Conservation (phyloP, 2,888 invertebrate genomes). For the Ennomos quercinarius region DNA sequence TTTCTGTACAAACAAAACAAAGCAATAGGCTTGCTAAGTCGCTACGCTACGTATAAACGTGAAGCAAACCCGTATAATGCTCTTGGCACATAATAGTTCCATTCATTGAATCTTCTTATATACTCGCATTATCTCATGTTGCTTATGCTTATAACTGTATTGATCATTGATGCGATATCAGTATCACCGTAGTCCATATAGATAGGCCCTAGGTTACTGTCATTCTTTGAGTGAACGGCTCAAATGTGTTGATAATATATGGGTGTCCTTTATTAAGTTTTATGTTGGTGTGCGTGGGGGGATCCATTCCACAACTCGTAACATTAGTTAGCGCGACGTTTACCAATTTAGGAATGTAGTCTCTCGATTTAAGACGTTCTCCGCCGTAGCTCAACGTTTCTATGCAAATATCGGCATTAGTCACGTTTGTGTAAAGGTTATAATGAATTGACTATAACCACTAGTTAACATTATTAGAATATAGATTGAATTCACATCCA, state of each 20-base stretch:
- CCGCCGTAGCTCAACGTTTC: constrained; percentile 33
- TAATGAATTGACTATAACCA: constrained; percentile 6
- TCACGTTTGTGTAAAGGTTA: constrained; percentile 34
- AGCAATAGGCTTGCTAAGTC: constrained; percentile 17
- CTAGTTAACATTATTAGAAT: constrained; percentile 11
- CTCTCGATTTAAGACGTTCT: constrained; percentile 38
- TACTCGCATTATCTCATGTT: constrained; percentile 13
- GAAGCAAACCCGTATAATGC: constrained; percentile 26
- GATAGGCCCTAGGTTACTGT: constrained; percentile 7
- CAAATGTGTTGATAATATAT: constrained; percentile 35
- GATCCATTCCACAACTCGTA: constrained; percentile 49
- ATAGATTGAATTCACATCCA: constrained; percentile 7
- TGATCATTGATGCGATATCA: constrained; percentile 22
- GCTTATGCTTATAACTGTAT: constrained; percentile 2
- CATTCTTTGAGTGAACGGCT: constrained; percentile 24
- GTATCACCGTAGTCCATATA: neutral
- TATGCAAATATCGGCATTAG: constrained; percentile 33
- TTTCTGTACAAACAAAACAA: constrained; percentile 39
- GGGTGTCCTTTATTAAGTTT: constrained; percentile 34
- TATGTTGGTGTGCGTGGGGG: constrained; percentile 62
- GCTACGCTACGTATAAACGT: constrained; percentile 23
- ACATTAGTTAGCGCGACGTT: constrained; percentile 47
- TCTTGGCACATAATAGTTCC: constrained; percentile 35
- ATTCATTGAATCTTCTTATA: constrained; percentile 43
- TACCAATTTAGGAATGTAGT: constrained; percentile 60